Evolutionary conservation across 1,140 invertebrate species (phyloP).

Genomic region (Acyrthosiphon pisum): DNA sequence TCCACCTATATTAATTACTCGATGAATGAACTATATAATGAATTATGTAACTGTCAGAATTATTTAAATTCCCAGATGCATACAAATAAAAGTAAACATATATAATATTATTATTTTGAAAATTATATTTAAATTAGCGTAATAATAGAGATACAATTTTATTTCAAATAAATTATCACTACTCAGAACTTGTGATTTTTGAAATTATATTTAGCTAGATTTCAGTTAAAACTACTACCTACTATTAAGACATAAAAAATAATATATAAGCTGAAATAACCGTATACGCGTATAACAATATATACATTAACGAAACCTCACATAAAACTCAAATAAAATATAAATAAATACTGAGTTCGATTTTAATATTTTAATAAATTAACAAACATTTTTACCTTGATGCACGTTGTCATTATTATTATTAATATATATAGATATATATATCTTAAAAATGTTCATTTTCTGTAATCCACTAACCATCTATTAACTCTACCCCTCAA

Average conservation of each 20-base stretch:
- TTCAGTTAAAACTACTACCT: background rate
- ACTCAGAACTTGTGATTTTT: background rate
- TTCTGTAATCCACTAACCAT: conserved; percentile 3
- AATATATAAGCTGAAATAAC: background rate
- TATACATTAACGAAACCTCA: background rate
- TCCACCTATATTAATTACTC: background rate
- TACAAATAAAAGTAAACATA: background rate
- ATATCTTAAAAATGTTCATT: background rate
- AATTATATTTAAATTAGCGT: background rate
- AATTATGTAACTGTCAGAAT: background rate
- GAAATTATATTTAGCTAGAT: background rate
- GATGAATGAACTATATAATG: background rate
- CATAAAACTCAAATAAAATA: background rate
- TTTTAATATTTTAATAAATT: conserved; percentile 18
- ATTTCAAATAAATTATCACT: background rate
- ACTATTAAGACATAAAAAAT: background rate
- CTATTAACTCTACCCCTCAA: background rate
- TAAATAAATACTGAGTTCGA: background rate
- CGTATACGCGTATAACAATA: background rate
- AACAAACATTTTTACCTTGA: background rate
- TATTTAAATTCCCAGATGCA: background rate
- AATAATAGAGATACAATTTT: background rate
- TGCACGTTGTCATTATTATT: background rate
- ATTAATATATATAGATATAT: background rate
- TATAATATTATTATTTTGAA: background rate